These are phyloP conservation scores for Amphimallon solstitiale DNA, from an alignment of 2,888 invertebrate species.

Conservation along the genomic window DNA sequence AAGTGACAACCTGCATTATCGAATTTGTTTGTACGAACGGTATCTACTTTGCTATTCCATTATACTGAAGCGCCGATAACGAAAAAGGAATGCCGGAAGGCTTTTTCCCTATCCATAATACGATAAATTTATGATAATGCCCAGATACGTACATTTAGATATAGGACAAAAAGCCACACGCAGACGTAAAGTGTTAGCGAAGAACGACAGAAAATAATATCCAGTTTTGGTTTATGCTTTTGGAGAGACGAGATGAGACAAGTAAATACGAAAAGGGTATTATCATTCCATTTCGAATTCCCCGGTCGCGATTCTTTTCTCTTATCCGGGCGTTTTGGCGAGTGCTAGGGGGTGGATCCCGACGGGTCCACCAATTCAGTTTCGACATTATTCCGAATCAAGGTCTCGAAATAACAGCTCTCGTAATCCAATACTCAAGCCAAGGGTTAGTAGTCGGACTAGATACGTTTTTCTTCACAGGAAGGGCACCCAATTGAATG, in stretches of 20 bases:
- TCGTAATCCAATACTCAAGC: slow-evolving; percentile 41
- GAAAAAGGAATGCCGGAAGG: too few species aligned
- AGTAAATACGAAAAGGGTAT: slow-evolving; percentile 41
- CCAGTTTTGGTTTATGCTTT: slow-evolving; percentile 14
- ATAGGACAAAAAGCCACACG: too few species aligned
- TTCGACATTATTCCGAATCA: slow-evolving; percentile 48
- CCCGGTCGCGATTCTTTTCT: slow-evolving; percentile 41
- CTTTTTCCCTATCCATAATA: too few species aligned
- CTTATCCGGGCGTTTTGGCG: slow-evolving; percentile 45
- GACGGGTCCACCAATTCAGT: slow-evolving; percentile 44
- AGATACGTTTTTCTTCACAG: too few species aligned
- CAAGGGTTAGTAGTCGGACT: slow-evolving; percentile 36
- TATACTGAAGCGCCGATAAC: too few species aligned
- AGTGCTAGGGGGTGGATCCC: slow-evolving; percentile 44
- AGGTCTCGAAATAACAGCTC: slow-evolving; percentile 46
- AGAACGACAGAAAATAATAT: slow-evolving; percentile 1
- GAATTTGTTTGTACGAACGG: too few species aligned
- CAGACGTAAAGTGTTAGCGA: too few species aligned
- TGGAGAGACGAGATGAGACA: slow-evolving; percentile 9
- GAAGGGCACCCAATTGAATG: too few species aligned
- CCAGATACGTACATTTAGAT: too few species aligned
- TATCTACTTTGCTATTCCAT: too few species aligned
- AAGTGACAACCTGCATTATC: too few species aligned
- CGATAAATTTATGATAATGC: too few species aligned
- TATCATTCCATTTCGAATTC: slow-evolving; percentile 46